These are phyloP conservation scores for Oscheius sp. DNA, from an alignment of 2,888 invertebrate species.

Conservation along the genomic window DNA sequence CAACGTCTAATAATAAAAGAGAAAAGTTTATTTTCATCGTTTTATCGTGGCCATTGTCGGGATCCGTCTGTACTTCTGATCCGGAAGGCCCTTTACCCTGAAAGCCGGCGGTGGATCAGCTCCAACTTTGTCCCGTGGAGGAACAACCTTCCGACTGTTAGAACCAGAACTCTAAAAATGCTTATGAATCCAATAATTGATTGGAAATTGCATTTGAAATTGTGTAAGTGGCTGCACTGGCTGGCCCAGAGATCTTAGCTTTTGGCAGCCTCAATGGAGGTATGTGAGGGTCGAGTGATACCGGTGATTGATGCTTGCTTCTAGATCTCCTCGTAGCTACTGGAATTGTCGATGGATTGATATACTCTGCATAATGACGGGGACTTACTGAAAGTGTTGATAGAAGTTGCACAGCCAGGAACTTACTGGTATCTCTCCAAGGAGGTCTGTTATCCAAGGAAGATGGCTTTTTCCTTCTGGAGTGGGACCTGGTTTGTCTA, in stretches of 20 bases:
- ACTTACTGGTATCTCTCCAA: conserved; percentile 21
- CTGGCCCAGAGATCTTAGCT: conserved; percentile 5
- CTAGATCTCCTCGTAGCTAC: neutral
- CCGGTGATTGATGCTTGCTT: neutral
- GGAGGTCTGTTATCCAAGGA: conserved; percentile 14
- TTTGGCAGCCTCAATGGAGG: neutral
- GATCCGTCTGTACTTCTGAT: conserved; percentile 7
- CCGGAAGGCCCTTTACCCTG: conserved; percentile 8
- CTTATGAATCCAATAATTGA: neutral
- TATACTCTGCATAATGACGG: conserved; percentile 7
- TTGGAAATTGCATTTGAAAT: neutral
- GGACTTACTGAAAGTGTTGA: neutral
- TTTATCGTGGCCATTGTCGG: conserved; percentile 15
- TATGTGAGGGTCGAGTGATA: neutral
- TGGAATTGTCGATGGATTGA: conserved; percentile 1
- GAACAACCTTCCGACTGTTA: neutral
- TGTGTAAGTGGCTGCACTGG: neutral
- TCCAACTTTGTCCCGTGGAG: conserved; percentile 3
- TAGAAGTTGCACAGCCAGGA: neutral
- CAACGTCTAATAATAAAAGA: neutral
- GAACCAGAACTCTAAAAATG: conserved; percentile 15
- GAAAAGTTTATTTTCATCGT: neutral
- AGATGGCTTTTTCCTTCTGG: conserved; percentile 11
- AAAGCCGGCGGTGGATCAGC: conserved; percentile 18
- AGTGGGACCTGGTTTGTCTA: neutral